A percentile compares a stretch with the other conserved stretches of the same genome.
phyloP scores from a whole-genome alignment of 2,888 invertebrate species.

The Hydriomena furcata region DNA sequence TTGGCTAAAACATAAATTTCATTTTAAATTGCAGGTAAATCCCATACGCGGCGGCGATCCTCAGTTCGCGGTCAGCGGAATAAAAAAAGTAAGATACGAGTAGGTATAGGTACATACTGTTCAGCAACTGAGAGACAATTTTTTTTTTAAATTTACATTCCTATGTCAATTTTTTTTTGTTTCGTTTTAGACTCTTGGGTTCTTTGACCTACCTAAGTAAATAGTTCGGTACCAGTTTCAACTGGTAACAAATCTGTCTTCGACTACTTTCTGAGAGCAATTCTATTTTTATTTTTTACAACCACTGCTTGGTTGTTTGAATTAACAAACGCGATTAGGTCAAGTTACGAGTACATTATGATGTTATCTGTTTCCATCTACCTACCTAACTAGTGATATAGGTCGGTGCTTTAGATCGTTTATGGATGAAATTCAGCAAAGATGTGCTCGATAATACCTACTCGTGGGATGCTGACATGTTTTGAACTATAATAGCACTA shows the following conservation, averaged over 20 bases:
- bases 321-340: too few species aligned
- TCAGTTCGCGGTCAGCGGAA: constrained; percentile 81
- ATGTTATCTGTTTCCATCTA: too few species aligned
- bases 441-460: too few species aligned
- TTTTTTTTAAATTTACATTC: constrained; percentile 12
- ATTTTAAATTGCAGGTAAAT: constrained; percentile 72
- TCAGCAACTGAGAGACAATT: constrained; percentile 13
- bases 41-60: constrained; percentile 85
- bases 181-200: not conserved
- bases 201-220: too few species aligned
- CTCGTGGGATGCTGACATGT: too few species aligned
- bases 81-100: constrained; percentile 71
- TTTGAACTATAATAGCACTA: too few species aligned
- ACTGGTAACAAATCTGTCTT: not conserved
- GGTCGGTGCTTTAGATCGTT: too few species aligned
- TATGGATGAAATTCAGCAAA: too few species aligned
- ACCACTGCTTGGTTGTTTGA: not conserved
- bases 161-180: not conserved
- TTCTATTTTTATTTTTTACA: not conserved
- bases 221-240: too few species aligned
- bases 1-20: constrained; percentile 24
- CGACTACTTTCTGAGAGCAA: not conserved
- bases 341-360: too few species aligned
- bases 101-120: too few species aligned
- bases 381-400: too few species aligned